Percentiles rank a stretch among this genome's conserved stretches.
Conservation (phyloP, 2,888 invertebrate species). For the Oxystoma pomonae region DNA sequence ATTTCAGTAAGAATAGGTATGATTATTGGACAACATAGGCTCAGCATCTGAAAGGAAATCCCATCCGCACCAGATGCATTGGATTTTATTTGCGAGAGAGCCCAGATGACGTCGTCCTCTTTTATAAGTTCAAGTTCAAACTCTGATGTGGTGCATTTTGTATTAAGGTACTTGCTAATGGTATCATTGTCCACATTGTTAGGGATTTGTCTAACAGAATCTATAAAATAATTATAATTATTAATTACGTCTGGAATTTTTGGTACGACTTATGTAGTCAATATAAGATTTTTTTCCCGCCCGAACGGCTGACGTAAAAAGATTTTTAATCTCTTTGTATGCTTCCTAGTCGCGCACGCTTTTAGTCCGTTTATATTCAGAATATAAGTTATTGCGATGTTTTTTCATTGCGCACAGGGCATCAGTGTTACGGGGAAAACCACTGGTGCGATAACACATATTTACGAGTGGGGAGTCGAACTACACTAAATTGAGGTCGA, state of each 20-base stretch:
- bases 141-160: not conserved
- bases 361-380: too few species aligned
- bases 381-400: too few species aligned
- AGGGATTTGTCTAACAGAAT: not conserved
- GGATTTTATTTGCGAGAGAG: not conserved
- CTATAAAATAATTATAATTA: not conserved
- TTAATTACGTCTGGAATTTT: not conserved
- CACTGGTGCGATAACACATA: too few species aligned
- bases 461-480: too few species aligned
- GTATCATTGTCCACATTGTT: not conserved
- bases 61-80: not conserved
- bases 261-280: not conserved
- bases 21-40: not conserved
- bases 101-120: not conserved
- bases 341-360: constrained; percentile 1
- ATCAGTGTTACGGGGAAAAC: too few species aligned
- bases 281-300: not conserved
- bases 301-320: not conserved
- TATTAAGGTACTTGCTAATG: not conserved
- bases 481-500: too few species aligned
- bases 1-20: not conserved
- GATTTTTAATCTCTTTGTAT: not conserved
- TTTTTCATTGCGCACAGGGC: too few species aligned
- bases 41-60: not conserved
- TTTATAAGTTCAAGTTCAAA: too few species aligned